Evolutionary conservation across 2,113 vertebrate species (phyloP), one percentile per base, ranked within the genome.

Genomic region (Pseudolaguvia tuberculata): DNA sequence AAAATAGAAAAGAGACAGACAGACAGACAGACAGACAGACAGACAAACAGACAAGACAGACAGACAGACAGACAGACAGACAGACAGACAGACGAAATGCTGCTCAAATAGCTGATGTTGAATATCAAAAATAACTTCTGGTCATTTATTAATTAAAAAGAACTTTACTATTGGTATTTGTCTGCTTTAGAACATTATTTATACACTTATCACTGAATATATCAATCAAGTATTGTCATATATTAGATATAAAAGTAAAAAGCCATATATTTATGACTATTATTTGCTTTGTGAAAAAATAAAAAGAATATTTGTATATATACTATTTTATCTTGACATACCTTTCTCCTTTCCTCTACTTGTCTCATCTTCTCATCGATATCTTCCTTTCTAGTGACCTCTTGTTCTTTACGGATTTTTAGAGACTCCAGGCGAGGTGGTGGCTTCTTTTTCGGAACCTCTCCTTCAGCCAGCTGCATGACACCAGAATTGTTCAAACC

Each of bases 381-480:
- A 72, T 91, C 85, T 53, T 93, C 89, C 71, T 50, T 81, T 66
- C 83, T 90, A 82, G 87, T 87, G 70, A 82, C 80, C 7, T 72
- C 82, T 18, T 80, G 78, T 74, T 83, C 76, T 53, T 83, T 92
- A 70, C 71, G 86, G 69, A 83, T 70, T 45, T 83, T 89, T 31
- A 92, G 89, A 48, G 94, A 93, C 87, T 94, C 87, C 51, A 96
- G 88, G 72, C 87, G 92, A 55, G 86, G 82, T 45, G 92, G 90
- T 39, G 87, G 89, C 29, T 89, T 91, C 78, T 84, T 88, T 11
- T 48, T 62, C 1, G 84, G 80, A 13, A 39, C 75, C 4, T 75
- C 85, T 10, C 27, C 12, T 1, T 83, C 79, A 4, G 85, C 80
- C 79, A 92, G 72, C 91, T 91, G 71, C 53, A 51, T 69, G 13